Percentiles rank a stretch among this genome's conserved stretches.
Conservation (phyloP, 2,888 invertebrate genomes). For the Chorisops tibialis region DNA sequence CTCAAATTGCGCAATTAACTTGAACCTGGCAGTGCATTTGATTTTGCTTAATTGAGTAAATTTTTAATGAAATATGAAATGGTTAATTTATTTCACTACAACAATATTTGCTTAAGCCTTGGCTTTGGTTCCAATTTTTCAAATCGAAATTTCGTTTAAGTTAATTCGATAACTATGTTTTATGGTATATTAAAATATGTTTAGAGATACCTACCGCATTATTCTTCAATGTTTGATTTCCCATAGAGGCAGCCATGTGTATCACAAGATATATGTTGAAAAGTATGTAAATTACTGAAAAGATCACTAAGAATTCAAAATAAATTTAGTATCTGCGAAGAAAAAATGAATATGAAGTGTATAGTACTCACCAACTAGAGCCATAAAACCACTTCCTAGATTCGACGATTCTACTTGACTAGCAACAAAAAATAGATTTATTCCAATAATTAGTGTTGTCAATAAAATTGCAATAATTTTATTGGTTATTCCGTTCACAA, state of each 20-base stretch:
- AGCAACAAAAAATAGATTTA: conserved; percentile 76
- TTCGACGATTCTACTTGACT: conserved; percentile 56
- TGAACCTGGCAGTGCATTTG: too few relatives aligned
- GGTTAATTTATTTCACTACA: too few relatives aligned
- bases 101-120: too few relatives aligned
- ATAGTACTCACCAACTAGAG: conserved; percentile 50
- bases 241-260: conserved; percentile 68
- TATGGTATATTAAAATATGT: too few relatives aligned
- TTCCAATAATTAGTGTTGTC: conserved; percentile 67
- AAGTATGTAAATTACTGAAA: conserved; percentile 64
- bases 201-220: conserved; percentile 51
- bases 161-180: too few relatives aligned
- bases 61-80: too few relatives aligned
- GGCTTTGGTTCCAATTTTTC: too few relatives aligned
- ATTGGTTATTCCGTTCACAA: conserved; percentile 70
- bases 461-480: conserved; percentile 65
- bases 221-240: conserved; percentile 55
- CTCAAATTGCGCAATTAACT: too few relatives aligned
- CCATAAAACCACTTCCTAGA: conserved; percentile 52
- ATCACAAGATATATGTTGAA: conserved; percentile 73
- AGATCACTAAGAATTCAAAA: conserved; percentile 54
- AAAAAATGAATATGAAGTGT: too few relatives aligned
- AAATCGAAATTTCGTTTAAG: too few relatives aligned
- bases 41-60: too few relatives aligned
- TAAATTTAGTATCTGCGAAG: too few relatives aligned